Evolutionary conservation across 2,888 invertebrate species (phyloP), one percentile per base, ranked within the genome.

Genomic region (Amitus sp.): DNA sequence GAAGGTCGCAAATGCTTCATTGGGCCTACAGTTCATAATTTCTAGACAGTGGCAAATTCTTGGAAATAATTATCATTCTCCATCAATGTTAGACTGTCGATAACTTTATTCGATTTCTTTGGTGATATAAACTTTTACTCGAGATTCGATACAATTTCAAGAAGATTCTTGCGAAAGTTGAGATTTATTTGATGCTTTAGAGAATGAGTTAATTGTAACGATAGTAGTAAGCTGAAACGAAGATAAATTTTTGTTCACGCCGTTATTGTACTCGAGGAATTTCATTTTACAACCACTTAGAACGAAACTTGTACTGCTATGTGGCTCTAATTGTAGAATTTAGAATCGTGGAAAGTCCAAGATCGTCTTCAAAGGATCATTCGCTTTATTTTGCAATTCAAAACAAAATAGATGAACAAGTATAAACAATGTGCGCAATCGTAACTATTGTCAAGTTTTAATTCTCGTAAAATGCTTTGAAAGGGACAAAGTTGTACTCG

Each of bases 281-380:
- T 50, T 50, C 46, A 55, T 55, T 55, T 55, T 43, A 34, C 20
- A 37, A 45, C 17, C 30, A 48, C 49, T 53, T 40, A 27, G 28
- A 48, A 39, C 33, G 37, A 45, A 33, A 47, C 17, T 23, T 12
- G 27, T 28, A 45, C 33, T 27, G 43, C 37, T 12, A 46, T 18
- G 12, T 40, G 33, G 17, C 49, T 12, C 13, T 23, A 42, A 37
- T 48, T 19, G 23, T 18, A 37, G 48, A 39, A 48, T n/a, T n/a
- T n/a, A n/a, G n/a, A 48, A 34, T 34, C 53, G n/a, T n/a, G n/a
- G n/a, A n/a, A n/a, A n/a, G 23, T 54, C 46, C 30, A 34, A 46
- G 49, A 59, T 40, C 54, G 49, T 40, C 52, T 49, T 49, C 18
- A 46, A 46, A 57, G 34, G 42, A 57, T 46, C 56, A 50, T 40